Base-by-base conservation (phyloP, 2,888 invertebrate genomes). In the Cerastoderma edule region DNA sequence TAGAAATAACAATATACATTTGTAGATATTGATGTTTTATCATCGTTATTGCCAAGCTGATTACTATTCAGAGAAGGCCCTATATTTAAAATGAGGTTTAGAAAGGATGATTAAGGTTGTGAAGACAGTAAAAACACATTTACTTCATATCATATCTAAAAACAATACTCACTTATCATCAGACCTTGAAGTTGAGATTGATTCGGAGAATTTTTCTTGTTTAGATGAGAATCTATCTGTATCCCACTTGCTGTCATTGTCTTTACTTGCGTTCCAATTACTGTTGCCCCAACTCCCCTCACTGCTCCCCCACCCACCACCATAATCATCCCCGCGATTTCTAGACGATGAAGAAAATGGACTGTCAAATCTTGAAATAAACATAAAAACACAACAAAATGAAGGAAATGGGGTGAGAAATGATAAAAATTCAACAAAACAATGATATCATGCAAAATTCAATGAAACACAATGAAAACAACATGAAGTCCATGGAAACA, bases 151-250 rank as follows among this genome's bases (percentile, higher is more conserved):
- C 44, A 44, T 10, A 10, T 44, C 19, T 44, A 44, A 44, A 44
- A 10, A 13, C 44, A 13, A 13, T 44, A n/a, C 46, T 28, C 30
- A 89, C 89, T 84, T 88, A 72, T 90, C 89, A 77, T 89, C 88
- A 48, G 86, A 80, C 70, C 82, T 82, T 27, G 80, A 30, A n/a
- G n/a, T n/a, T 24, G 88, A 72, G 16, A 89, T 83, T 1, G 86
- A 80, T 56, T 89, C 89, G 57, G 89, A 82, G 78, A 82, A 78
- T 56, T 82, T 79, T 44, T 82, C 75, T 60, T 82, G 83, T 81
- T 89, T 91, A 67, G 81, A 83, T 10, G 91, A 90, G 84, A 89
- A 91, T 67, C 88, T 79, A 74, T 91, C 92, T 65, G 88, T 86
- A 75, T 90, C 91, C 89, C 91, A 90, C 24, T 87, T 86, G 53